A percentile compares a stretch with the other conserved stretches of the same genome.
These are phyloP conservation scores for Drosophila punjabiensis DNA, from an alignment of 1,140 invertebrate genomes.

Conservation along the genomic window DNA sequence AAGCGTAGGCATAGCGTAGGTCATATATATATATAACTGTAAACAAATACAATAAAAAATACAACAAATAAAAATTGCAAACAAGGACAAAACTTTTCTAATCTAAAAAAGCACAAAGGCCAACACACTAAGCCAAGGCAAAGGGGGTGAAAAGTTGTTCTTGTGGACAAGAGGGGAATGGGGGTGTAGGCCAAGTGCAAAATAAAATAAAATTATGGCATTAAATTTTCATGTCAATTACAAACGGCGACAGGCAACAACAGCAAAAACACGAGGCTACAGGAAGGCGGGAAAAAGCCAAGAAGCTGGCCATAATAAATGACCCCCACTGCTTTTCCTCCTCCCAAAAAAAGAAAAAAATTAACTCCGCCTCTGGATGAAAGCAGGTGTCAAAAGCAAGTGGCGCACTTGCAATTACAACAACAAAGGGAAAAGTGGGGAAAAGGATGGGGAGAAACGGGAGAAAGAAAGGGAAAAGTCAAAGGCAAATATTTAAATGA, in stretches of 20 bases:
- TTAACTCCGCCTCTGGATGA: background rate
- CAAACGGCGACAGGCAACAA: conserved; percentile 51
- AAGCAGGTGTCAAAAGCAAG: conserved; percentile 59
- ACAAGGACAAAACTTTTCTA: conserved; percentile 59
- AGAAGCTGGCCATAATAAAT: conserved; percentile 58
- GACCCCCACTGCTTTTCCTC: conserved; percentile 3
- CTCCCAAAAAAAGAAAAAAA: background rate
- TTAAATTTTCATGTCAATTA: conserved; percentile 69
- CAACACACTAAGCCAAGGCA: conserved; percentile 13
- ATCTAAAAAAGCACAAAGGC: conserved; percentile 53
- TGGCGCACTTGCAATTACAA: conserved; percentile 57
- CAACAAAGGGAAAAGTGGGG: conserved; percentile 3
- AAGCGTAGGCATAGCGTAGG: conserved; percentile 11
- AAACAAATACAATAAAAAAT: conserved; percentile 3
- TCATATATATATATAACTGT: conserved; percentile 13
- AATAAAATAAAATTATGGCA: conserved; percentile 67
- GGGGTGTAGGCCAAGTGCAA: conserved; percentile 55
- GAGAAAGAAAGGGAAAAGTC: background rate
- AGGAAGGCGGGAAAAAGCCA: conserved; percentile 13
- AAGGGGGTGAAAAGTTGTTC: background rate
- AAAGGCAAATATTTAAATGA: conserved; percentile 31
- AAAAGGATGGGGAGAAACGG: background rate
- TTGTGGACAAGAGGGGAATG: background rate
- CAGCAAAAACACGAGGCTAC: conserved; percentile 3
- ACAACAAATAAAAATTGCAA: conserved; percentile 42